These are phyloP conservation scores for Rambutsinella grinnellia DNA, from an alignment of 2,888 invertebrate species.

Conservation along the genomic window DNA sequence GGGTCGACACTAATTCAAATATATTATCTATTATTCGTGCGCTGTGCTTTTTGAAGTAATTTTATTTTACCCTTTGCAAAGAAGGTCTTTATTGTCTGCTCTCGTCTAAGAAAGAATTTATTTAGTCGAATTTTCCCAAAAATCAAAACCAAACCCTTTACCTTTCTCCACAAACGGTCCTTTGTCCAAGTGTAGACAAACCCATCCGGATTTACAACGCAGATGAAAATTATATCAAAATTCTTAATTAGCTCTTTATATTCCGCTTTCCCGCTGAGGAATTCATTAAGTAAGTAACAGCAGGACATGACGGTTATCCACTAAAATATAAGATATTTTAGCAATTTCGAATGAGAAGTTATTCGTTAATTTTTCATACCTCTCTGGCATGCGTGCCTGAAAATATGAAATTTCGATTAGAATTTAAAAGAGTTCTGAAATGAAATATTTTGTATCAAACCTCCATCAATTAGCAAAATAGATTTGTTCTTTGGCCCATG, in stretches of 20 bases:
- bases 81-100: neutral
- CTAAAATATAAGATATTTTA: neutral
- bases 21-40: too few relatives aligned
- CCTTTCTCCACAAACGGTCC: constrained; percentile 70
- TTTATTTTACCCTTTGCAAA: neutral
- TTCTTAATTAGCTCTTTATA: neutral
- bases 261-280: neutral
- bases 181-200: constrained; percentile 58
- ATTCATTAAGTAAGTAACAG: neutral
- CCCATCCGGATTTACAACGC: constrained; percentile 27
- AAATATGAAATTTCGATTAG: neutral
- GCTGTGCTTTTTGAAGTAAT: constrained; percentile 21
- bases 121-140: neutral
- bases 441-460: constrained; percentile 1
- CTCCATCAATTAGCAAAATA: constrained; percentile 20
- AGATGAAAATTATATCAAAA: neutral
- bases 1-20: constrained; percentile 70
- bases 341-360: constrained; percentile 1
- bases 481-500: neutral
- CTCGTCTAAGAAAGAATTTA: neutral
- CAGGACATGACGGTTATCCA: constrained; percentile 21
- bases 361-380: constrained; percentile 6
- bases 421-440: neutral
- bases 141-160: constrained; percentile 10
- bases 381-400: constrained; percentile 33